A percentile compares a stretch with the other conserved stretches of the same genome.
These are phyloP conservation scores for Pseudochirops corinnae DNA, from an alignment of 2,797 vertebrate species.

Conservation along the genomic window DNA sequence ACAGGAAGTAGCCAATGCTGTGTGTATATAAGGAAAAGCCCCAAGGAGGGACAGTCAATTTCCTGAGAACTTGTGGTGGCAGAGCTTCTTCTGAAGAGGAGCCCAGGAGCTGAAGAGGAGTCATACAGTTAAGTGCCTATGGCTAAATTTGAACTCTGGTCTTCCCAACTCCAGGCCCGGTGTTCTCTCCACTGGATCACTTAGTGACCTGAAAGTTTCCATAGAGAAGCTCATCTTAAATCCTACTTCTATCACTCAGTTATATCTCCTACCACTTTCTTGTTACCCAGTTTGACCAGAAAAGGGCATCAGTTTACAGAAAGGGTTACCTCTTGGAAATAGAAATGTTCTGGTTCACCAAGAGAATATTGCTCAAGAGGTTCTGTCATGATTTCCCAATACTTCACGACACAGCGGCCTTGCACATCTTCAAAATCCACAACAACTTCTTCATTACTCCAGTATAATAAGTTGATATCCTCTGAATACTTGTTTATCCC, in stretches of 20 bases:
- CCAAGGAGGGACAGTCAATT: no score
- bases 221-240: not conserved
- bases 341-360: constrained; percentile 92
- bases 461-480: constrained; percentile 96
- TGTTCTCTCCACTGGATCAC: not conserved
- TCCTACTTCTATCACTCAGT: not conserved
- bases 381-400: constrained; percentile 92
- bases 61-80: no score
- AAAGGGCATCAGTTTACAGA: not conserved
- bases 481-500: constrained; percentile 93
- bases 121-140: not conserved
- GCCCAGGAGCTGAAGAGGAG: no score
- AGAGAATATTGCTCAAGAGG: constrained; percentile 91
- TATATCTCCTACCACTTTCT: not conserved
- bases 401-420: constrained; percentile 93
- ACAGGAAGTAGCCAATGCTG: no score
- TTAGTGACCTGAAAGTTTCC: not conserved
- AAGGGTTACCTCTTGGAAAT: constrained; percentile 93
- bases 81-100: no score
- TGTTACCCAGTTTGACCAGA: not conserved
- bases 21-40: no score
- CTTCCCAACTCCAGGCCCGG: not conserved
- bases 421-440: constrained; percentile 91
- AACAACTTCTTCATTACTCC: constrained; percentile 94
- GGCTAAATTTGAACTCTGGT: not conserved